Percentiles rank a stretch among this genome's conserved stretches.
Conservation (phyloP, 2,797 vertebrate genomes). For the Thaleichthys pacificus region DNA sequence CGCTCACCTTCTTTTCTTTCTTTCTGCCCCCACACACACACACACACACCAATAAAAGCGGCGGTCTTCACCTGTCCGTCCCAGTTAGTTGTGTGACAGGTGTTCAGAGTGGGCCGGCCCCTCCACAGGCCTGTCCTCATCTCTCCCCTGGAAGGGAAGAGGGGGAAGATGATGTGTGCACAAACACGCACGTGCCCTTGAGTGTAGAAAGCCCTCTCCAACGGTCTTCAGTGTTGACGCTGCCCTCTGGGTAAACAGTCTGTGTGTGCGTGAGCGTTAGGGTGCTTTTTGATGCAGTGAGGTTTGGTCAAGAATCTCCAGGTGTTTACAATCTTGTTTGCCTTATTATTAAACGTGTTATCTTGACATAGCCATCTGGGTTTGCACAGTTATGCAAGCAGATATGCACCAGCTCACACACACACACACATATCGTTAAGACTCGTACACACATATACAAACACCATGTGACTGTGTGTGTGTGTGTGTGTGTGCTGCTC, state of each 20-base stretch:
- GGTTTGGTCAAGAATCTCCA: neutral
- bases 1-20: neutral
- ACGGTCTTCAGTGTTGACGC: neutral
- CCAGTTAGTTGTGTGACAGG: too few species aligned
- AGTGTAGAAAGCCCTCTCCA: neutral
- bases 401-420: neutral
- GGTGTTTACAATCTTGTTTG: neutral
- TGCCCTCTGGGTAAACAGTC: neutral
- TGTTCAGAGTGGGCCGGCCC: neutral
- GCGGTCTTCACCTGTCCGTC: neutral
- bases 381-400: too few species aligned
- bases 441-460: too few species aligned
- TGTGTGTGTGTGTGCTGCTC: slow-evolving; percentile 26
- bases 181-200: neutral
- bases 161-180: neutral
- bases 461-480: slow-evolving; percentile 5
- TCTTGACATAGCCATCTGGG: neutral
- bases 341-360: neutral
- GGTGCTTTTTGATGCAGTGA: neutral
- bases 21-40: neutral
- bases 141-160: neutral
- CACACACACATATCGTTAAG: slow-evolving; percentile 4
- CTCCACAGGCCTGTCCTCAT: neutral
- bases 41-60: neutral
- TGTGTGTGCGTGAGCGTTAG: neutral